phyloP scores from a whole-genome alignment of 2,113 vertebrate genomes.

The Todiramphus chloris region DNA sequence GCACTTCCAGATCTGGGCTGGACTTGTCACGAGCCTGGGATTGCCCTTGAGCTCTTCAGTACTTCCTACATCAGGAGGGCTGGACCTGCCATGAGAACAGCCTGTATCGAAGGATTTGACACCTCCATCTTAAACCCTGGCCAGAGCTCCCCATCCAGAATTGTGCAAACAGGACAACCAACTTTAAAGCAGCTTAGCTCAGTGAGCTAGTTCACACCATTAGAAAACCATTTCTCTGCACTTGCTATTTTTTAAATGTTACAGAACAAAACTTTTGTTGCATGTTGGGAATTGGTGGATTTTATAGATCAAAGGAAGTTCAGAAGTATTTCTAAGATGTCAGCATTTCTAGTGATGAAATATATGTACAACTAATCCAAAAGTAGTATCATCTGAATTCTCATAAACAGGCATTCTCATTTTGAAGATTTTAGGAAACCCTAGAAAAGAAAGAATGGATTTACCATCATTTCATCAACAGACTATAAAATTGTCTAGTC shows the following conservation, averaged over 20 bases:
- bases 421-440: not conserved
- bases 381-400: not conserved
- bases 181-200: not conserved
- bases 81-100: not conserved
- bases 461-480: not conserved
- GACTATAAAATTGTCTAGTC: not conserved
- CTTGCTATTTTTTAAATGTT: not conserved
- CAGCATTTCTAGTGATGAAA: not conserved
- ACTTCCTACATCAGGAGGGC: not conserved
- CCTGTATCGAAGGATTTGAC: not conserved
- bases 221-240: not conserved
- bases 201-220: not conserved
- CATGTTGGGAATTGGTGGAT: not conserved
- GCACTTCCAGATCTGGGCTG: not conserved
- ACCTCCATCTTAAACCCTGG: not conserved
- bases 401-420: not conserved
- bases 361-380: not conserved
- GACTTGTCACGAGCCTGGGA: constrained; percentile 22
- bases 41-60: not conserved
- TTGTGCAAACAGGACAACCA: not conserved
- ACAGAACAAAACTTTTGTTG: not conserved
- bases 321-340: not conserved
- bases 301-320: not conserved
- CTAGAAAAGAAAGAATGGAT: not conserved
- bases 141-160: not conserved